Percentiles rank a stretch among this genome's conserved stretches.
Evolutionary conservation across 2,797 vertebrate species (phyloP).

Genomic region (Bovichtus variegatus): DNA sequence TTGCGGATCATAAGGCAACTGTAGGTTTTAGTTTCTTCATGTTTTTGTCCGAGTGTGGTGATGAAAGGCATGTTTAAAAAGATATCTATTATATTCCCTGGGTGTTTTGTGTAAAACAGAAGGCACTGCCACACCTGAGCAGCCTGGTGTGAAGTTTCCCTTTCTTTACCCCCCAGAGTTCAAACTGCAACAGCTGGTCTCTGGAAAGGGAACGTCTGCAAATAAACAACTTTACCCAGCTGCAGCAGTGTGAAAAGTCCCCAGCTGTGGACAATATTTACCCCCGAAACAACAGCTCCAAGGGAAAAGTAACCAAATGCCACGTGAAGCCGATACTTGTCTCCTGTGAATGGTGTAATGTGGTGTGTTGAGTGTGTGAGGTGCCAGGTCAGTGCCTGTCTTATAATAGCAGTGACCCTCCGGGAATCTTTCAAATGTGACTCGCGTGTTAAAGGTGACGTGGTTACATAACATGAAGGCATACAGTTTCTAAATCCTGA

Average conservation of each 20-base stretch:
- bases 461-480: slow-evolving; percentile 1
- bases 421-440: slow-evolving; percentile 53
- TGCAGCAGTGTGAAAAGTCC: slow-evolving; percentile 50
- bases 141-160: slow-evolving; percentile 21
- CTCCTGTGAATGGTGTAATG: slow-evolving; percentile 2
- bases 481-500: not conserved
- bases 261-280: slow-evolving; percentile 33
- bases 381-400: slow-evolving; percentile 13
- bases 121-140: slow-evolving; percentile 20
- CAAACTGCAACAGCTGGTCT: slow-evolving; percentile 51
- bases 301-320: not conserved
- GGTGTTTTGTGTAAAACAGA: slow-evolving; percentile 38
- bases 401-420: slow-evolving; percentile 63
- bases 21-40: not conserved
- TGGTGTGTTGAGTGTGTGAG: slow-evolving; percentile 15
- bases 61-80: not conserved
- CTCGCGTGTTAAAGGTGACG: slow-evolving; percentile 42
- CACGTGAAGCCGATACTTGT: slow-evolving; percentile 6
- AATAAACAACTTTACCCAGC: slow-evolving; percentile 41
- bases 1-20: not conserved
- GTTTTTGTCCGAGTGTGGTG: not conserved
- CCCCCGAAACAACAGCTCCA: slow-evolving; percentile 9
- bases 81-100: not conserved
- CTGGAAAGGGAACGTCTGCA: not conserved
- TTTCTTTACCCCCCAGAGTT: slow-evolving; percentile 13